Percentiles rank a stretch among this genome's conserved stretches.
These are phyloP conservation scores for Tetrao urogallus DNA, from an alignment of 2,113 vertebrate genomes.

Conservation along the genomic window DNA sequence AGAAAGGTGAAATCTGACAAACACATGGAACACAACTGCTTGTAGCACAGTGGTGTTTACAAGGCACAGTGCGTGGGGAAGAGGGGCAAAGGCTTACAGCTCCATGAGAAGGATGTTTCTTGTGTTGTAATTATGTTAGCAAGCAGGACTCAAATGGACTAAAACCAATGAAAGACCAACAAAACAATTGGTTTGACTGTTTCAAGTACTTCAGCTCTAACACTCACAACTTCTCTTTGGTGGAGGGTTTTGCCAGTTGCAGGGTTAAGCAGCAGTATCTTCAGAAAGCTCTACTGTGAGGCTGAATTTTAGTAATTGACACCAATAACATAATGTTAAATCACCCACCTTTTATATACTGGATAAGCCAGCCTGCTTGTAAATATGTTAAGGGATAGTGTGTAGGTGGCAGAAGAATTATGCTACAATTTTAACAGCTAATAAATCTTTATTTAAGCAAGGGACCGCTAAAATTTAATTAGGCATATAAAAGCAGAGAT, in stretches of 20 bases:
- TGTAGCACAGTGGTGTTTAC: conserved; percentile 28
- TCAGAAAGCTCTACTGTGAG: conserved; percentile 69
- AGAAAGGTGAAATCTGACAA: conserved; percentile 50
- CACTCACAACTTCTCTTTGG: conserved; percentile 45
- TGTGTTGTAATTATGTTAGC: not conserved
- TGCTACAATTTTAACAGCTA: conserved; percentile 82
- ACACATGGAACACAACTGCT: conserved; percentile 37
- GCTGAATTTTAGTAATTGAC: conserved; percentile 75
- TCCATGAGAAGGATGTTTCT: not conserved
- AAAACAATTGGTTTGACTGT: conserved; percentile 3
- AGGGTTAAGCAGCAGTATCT: conserved; percentile 53
- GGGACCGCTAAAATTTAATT: conserved; percentile 85
- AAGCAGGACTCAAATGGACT: not conserved
- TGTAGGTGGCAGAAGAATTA: conserved; percentile 82
- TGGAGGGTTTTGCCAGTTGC: conserved; percentile 43
- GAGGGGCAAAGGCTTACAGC: not conserved
- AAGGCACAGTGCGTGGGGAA: conserved; percentile 5
- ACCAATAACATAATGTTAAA: conserved; percentile 75
- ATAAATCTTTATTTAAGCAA: conserved; percentile 86
- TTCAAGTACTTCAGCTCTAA: conserved; percentile 20
- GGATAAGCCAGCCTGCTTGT: conserved; percentile 77
- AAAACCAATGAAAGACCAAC: conserved; percentile 2
- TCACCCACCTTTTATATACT: conserved; percentile 69
- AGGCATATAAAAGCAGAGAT: conserved; percentile 83
- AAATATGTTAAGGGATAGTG: conserved; percentile 78